phyloP scores from a whole-genome alignment of 2,113 vertebrate genomes.

The Oryzias woworae region DNA sequence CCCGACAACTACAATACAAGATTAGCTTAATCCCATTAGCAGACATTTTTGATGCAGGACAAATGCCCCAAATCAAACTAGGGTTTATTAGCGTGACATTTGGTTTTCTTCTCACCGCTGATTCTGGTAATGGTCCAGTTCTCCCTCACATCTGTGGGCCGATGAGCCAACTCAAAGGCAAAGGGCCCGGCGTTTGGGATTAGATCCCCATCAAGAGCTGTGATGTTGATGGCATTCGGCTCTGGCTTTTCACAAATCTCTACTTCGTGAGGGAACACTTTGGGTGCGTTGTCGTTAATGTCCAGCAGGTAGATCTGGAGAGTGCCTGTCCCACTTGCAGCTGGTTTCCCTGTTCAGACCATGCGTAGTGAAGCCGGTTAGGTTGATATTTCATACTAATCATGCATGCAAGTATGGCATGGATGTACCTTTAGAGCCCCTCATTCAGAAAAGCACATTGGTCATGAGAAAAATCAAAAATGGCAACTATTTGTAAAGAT shows the following conservation, averaged over 20 bases:
- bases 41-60: not conserved
- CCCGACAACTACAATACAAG: conserved; percentile 8
- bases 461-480: too few species aligned
- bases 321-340: conserved; percentile 92
- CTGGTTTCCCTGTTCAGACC: conserved; percentile 81
- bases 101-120: conserved; percentile 78
- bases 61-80: not conserved
- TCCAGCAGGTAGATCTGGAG: conserved; percentile 92
- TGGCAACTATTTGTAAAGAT: too few species aligned
- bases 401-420: too few species aligned
- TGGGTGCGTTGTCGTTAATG: conserved; percentile 96
- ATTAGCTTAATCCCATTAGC: conserved; percentile 20
- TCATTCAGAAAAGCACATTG: too few species aligned
- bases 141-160: conserved; percentile 83
- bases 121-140: conserved; percentile 96
- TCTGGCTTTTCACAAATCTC: conserved; percentile 92
- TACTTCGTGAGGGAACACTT: conserved; percentile 89
- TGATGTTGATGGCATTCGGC: conserved; percentile 95
- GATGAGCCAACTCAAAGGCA: conserved; percentile 89
- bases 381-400: too few species aligned
- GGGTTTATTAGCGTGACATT: not conserved
- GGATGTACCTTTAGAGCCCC: too few species aligned
- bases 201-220: conserved; percentile 91
- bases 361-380: not conserved
- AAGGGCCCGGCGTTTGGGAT: conserved; percentile 95